Evolutionary conservation across 2,113 vertebrate genomes (phyloP).

Genomic region (Pseudois nayaur): DNA sequence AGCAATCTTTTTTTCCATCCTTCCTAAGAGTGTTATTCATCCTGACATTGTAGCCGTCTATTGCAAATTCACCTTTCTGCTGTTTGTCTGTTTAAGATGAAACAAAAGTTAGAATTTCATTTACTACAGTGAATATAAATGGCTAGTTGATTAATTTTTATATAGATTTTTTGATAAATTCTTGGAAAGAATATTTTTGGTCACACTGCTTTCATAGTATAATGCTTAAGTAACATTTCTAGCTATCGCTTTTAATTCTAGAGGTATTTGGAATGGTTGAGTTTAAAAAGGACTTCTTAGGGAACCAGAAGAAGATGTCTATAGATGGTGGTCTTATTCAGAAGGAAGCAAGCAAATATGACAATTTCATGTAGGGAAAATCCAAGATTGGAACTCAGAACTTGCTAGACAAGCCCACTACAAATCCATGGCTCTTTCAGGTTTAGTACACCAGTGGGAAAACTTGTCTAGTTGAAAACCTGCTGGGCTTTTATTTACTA

Average conservation of each 20-base stretch:
- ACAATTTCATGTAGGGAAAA: conserved; percentile 64
- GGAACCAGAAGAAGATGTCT: conserved; percentile 43
- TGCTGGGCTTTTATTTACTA: not conserved
- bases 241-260: not conserved
- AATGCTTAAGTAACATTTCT: not conserved
- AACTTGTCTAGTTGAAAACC: conserved; percentile 51
- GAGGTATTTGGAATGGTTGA: conserved; percentile 42
- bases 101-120: conserved; percentile 78
- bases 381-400: conserved; percentile 66
- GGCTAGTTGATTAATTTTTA: conserved; percentile 71
- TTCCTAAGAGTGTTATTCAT: conserved; percentile 92
- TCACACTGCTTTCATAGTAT: not conserved
- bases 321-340: conserved; percentile 69
- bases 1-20: conserved; percentile 96
- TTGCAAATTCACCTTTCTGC: conserved; percentile 96
- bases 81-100: conserved; percentile 92
- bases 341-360: conserved; percentile 54
- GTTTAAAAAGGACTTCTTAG: conserved; percentile 21
- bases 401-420: conserved; percentile 52
- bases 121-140: conserved; percentile 66
- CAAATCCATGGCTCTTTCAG: conserved; percentile 69
- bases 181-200: conserved; percentile 30
- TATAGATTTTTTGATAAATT: conserved; percentile 71
- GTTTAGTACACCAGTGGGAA: conserved; percentile 59
- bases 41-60: conserved; percentile 92